Evolutionary conservation across 1,140 invertebrate species (phyloP), one percentile per base, ranked within the genome.

Genomic region (Coelopa frigida): DNA sequence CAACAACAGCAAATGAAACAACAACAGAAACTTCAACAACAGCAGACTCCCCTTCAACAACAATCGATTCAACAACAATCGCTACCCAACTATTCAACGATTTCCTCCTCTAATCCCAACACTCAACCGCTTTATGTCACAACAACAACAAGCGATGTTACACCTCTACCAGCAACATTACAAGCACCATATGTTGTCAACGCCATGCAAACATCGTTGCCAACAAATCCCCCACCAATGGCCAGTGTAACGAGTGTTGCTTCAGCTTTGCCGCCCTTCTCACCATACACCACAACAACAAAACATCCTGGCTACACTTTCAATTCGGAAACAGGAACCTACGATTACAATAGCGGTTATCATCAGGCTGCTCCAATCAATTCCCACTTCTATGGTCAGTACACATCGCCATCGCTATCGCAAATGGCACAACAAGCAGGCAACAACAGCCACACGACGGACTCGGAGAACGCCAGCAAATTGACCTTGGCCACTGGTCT

Each of bases 221-320:
- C 27, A 29, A 29, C 27, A 29, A 29, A 29, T 8, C n/a, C 8
- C n/a, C 7, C 27, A 29, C 8, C 7, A 29, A 29, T 29, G n/a
- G n/a, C n/a, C n/a, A n/a, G n/a, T n/a, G n/a, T n/a, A n/a, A n/a
- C n/a, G n/a, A n/a, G n/a, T n/a, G n/a, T n/a, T n/a, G n/a, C 40
- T 49, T 41, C 22, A 59, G 54, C 48, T 61, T 59, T 15, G 4
- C n/a, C n/a, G 17, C 18, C 36, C n/a, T n/a, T n/a, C n/a, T n/a
- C 29, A 44, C 11, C 31, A 1, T 49, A 50, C 22, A 40, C 27
- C 14, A 26, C 37, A 11, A 15, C 23, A 4, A 61, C 58, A 21
- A 62, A 61, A 42, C 63, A 65, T 61, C 66, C 67, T 3, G 65
- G 65, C 26, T 68, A 68, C 39, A 59, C 61, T 27, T 68, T 42